Evolutionary conservation across 2,888 invertebrate genomes (phyloP), one percentile per base, ranked within the genome.

Genomic region (Octodonta nipae): DNA sequence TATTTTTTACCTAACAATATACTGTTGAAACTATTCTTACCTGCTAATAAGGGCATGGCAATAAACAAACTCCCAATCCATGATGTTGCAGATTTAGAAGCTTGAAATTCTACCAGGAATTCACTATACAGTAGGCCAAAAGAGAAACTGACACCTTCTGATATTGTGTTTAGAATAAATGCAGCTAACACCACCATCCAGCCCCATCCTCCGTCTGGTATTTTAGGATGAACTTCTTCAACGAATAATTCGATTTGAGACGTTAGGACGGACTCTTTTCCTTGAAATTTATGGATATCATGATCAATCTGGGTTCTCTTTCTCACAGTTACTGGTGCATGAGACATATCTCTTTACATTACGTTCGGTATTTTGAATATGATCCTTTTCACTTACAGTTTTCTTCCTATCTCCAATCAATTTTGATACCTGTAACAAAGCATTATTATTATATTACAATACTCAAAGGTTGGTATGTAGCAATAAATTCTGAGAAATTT

Each of bases 91-190:
- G 86, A 77, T 49, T 85, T 84, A 25, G 80, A 80, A 15, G 82
- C 80, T 34, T 71, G 65, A 55, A 89, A 93, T 51, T 85, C 79
- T 8, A 91, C 27, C 78, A 81, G 4, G 85, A 77, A 78, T 50
- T 88, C 80, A 1, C 83, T 78, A 53, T 83, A 88, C 5, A 93
- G 68, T 11, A 92, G 66, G 1, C 93, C 93, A 57, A 91, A 92
- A 1, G 88, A 87, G 58, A 92, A 89, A 30, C 87, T 86, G 34
- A 92, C 76, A 0, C 93, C 93, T 59, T 93, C 93, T 22, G 88
- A 86, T 29, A 93, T 81, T 65, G 88, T 74, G 12, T 88, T 88
- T 35, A 89, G 77, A 25, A 87, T 57, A 43, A 93, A 74, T 0
- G 88, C 85, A 3, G 88, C 78, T 22, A 81, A 59, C 0, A 93